These are phyloP conservation scores for Theretra japonica DNA, from an alignment of 2,888 invertebrate species.

Conservation along the genomic window DNA sequence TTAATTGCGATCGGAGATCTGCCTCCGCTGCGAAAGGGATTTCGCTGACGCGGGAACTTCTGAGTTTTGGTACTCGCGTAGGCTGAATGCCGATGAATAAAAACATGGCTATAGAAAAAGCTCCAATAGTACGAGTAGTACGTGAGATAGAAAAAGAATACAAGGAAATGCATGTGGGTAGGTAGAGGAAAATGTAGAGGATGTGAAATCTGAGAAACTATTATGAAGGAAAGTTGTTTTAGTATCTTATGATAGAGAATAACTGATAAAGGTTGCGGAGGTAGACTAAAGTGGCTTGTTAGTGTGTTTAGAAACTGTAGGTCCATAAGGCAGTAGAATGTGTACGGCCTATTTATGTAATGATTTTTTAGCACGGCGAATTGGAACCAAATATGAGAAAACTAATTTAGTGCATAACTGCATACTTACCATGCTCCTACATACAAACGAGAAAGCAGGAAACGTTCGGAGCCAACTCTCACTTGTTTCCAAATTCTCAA, in stretches of 20 bases:
- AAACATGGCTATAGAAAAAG: background rate
- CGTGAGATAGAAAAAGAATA: background rate
- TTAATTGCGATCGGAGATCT: constrained; percentile 54
- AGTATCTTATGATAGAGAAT: too few relatives aligned
- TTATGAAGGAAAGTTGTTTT: too few relatives aligned
- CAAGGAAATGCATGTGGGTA: background rate
- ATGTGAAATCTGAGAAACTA: too few relatives aligned
- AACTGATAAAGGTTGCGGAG: too few relatives aligned
- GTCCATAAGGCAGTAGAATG: too few relatives aligned
- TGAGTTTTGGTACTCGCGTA: constrained; percentile 36
- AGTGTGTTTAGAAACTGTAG: too few relatives aligned
- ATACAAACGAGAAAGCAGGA: constrained; percentile 5
- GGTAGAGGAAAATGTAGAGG: background rate
- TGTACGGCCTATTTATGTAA: too few relatives aligned
- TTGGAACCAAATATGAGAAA: background rate
- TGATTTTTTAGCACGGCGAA: too few relatives aligned
- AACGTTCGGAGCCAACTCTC: constrained; percentile 12
- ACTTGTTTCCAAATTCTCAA: constrained; percentile 46
- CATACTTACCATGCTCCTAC: background rate
- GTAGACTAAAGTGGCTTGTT: too few relatives aligned
- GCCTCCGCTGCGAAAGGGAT: constrained; percentile 43
- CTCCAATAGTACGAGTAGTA: background rate
- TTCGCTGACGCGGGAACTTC: constrained; percentile 47
- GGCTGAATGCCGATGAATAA: background rate
- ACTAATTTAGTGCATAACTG: background rate